phyloP scores from a whole-genome alignment of 64 coral and sea anemone species.

The Orbicella faveolata region DNA sequence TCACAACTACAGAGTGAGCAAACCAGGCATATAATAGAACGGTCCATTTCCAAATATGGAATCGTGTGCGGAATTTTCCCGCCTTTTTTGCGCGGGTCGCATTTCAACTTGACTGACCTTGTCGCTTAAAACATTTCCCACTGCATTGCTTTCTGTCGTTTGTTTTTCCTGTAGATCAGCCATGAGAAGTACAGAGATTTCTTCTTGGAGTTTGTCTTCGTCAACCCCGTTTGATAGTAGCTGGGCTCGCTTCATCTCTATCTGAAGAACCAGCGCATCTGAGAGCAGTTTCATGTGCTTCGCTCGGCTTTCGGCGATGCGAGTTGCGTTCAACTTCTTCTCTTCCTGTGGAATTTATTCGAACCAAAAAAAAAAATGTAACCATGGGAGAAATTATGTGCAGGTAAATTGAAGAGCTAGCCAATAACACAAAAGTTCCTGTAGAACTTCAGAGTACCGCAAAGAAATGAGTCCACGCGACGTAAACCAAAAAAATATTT shows the following conservation, averaged over 20 bases:
- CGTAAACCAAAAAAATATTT: background rate
- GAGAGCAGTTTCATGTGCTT: conserved; percentile 75
- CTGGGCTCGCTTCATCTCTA: conserved; percentile 60
- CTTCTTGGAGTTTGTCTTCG: conserved; percentile 72
- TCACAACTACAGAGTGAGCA: too few relatives aligned
- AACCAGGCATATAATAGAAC: background rate
- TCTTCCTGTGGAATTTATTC: conserved; percentile 61
- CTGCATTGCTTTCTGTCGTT: conserved; percentile 75
- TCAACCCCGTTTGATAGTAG: conserved; percentile 53
- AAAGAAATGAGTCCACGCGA: background rate
- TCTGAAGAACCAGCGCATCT: conserved; percentile 73
- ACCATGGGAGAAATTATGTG: background rate
- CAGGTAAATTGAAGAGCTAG: too few relatives aligned
- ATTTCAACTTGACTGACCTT: conserved; percentile 58
- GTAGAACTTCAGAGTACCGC: background rate
- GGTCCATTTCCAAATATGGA: background rate
- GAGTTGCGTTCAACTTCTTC: conserved; percentile 50
- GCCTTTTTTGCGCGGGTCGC: background rate
- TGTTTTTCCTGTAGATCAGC: conserved; percentile 97
- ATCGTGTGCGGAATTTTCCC: background rate
- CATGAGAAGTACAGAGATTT: conserved; percentile 77
- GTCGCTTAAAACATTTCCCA: conserved; percentile 73
- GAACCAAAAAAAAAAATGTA: background rate
- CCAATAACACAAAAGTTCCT: background rate
- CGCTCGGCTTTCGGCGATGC: conserved; percentile 70